These are phyloP conservation scores for Drosophila sturtevanti DNA, from an alignment of 1,140 invertebrate genomes.

Conservation along the genomic window DNA sequence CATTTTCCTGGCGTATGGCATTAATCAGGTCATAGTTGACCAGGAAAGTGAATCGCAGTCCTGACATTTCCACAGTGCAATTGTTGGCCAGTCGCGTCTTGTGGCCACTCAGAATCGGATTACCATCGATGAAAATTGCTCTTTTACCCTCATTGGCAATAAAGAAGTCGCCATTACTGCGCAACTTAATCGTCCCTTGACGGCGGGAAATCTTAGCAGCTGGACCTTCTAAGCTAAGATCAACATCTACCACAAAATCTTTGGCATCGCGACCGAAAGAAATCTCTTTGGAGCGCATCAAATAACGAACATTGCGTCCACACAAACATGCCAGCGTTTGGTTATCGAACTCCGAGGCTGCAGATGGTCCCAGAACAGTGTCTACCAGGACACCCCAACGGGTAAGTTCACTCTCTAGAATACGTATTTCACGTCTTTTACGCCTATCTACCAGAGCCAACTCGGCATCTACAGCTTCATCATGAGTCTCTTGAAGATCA, in stretches of 20 bases:
- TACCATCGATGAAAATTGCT: conserved; percentile 96
- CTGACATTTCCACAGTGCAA: conserved; percentile 96
- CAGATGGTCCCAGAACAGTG: conserved; percentile 91
- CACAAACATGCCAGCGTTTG: conserved; percentile 96
- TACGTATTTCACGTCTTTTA: conserved; percentile 90
- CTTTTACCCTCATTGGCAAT: conserved; percentile 97
- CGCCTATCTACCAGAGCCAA: conserved; percentile 87
- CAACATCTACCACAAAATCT: conserved; percentile 96
- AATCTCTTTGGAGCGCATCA: conserved; percentile 98
- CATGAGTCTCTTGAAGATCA: conserved; percentile 90
- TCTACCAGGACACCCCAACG: conserved; percentile 98
- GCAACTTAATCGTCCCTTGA: conserved; percentile 94
- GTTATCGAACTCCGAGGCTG: conserved; percentile 92
- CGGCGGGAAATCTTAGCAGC: conserved; percentile 92
- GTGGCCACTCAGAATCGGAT: conserved; percentile 92
- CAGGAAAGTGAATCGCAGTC: conserved; percentile 95
- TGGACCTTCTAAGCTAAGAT: conserved; percentile 95
- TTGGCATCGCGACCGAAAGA: conserved; percentile 95
- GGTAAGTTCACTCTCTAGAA: conserved; percentile 93
- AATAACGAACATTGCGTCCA: conserved; percentile 95
- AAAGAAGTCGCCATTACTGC: conserved; percentile 97
- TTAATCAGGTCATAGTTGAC: conserved; percentile 96
- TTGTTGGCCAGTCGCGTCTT: conserved; percentile 96
- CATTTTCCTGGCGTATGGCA: conserved; percentile 91
- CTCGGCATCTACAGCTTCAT: conserved; percentile 89